phyloP scores from a whole-genome alignment of 2,113 vertebrate species.

The Casuarius casuarius region DNA sequence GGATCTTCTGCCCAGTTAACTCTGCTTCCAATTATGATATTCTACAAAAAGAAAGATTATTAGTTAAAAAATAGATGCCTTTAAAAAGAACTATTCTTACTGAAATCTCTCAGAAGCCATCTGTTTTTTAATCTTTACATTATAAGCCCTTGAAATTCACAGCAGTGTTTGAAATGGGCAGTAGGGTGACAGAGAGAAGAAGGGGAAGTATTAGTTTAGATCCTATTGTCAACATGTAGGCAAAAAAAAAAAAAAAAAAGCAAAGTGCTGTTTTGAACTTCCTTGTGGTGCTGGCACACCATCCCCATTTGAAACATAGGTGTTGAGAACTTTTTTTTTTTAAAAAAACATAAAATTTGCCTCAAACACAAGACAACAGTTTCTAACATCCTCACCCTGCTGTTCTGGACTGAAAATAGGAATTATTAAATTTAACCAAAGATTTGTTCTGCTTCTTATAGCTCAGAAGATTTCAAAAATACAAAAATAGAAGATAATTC shows the following conservation, averaged over 20 bases:
- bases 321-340: neutral
- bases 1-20: slow-evolving; percentile 79
- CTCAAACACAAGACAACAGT: neutral
- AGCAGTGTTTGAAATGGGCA: neutral
- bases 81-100: neutral
- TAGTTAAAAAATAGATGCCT: neutral
- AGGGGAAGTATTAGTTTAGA: neutral
- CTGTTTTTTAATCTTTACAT: neutral
- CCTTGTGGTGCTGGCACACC: neutral
- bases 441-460: neutral
- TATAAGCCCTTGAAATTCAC: neutral
- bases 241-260: neutral
- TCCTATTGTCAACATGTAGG: neutral
- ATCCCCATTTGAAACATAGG: neutral
- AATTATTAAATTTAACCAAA: neutral
- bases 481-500: neutral
- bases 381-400: neutral
- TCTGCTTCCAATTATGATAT: slow-evolving; percentile 71
- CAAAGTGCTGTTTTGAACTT: neutral
- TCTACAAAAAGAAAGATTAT: slow-evolving; percentile 59
- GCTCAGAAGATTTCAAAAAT: neutral
- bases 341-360: neutral
- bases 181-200: neutral
- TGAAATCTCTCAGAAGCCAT: neutral
- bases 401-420: neutral